Base-by-base conservation (phyloP, 2,888 invertebrate genomes). In the Drosophila niveifrons region DNA sequence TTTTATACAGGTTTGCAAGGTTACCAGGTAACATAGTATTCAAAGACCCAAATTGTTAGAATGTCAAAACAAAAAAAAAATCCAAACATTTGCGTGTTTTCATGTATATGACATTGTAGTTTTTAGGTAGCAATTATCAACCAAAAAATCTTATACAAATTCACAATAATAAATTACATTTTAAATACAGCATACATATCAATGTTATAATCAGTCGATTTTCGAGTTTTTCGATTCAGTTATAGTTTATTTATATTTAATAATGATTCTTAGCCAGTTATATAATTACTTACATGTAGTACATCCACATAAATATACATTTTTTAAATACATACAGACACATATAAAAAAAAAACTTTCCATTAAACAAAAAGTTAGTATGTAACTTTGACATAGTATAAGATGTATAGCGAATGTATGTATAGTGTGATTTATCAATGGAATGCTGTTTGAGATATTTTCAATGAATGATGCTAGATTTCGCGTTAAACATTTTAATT, bases 191-290 rank as follows among this genome's bases (percentile, higher is more conserved):
- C n/a, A n/a, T 28, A 41, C 23, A 28, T 64, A 61, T 69, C 56
- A 64, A 73, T 73, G 63, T 65, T 61, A 71, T 81, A 81, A 79
- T 82, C 82, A 82, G 82, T 82, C 82, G 77, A 73, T 77, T 82
- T 68, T 63, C 75, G 58, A 53, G 53, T 62, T 77, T 77, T 77
- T 79, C 47, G 47, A 72, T 78, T 76, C 72, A 48, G 39, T 41
- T 13, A 41, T 15, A n/a, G 36, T 63, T 56, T 47, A 44, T 74
- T 29, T 28, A 53, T 70, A 65, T 71, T 69, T 63, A 66, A 75
- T 72, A 68, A 72, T 44, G 44, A 29, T 59, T 64, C 62, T 73
- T 69, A 72, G 52, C 56, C 67, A 56, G 48, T 71, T 63, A 72
- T 67, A 46, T 66, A 72, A 44, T 73, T 75, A 70, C 70, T 77